Percentiles rank a stretch among this genome's conserved stretches.
These are phyloP conservation scores for Rhinichthys klamathensis DNA, from an alignment of 2,113 vertebrate genomes.

Conservation along the genomic window DNA sequence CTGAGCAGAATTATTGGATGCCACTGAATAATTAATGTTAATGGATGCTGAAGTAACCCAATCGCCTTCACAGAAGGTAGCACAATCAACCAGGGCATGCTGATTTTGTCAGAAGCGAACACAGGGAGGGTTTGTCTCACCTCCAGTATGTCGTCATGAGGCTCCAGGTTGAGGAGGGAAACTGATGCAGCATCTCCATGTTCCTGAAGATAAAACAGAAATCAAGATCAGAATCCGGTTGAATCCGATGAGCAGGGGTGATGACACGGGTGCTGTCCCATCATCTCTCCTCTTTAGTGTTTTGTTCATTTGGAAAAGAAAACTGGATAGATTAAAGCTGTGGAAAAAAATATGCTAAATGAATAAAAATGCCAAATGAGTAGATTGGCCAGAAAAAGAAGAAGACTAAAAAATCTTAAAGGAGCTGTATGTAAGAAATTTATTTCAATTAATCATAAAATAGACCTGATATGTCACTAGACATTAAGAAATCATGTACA, in stretches of 20 bases:
- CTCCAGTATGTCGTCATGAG: conserved; percentile 77
- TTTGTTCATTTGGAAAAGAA: neutral
- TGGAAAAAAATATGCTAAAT: too few species aligned
- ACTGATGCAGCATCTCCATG: conserved; percentile 78
- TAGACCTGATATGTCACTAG: too few species aligned
- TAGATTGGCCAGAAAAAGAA: too few species aligned
- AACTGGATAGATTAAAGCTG: too few species aligned
- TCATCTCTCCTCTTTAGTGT: neutral
- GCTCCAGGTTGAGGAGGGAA: conserved; percentile 79
- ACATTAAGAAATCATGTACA: too few species aligned
- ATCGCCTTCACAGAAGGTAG: neutral
- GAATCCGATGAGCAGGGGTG: neutral
- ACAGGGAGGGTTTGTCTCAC: conserved; percentile 68
- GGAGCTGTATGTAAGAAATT: too few species aligned
- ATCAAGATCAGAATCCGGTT: neutral
- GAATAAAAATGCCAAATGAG: too few species aligned
- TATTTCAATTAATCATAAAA: too few species aligned
- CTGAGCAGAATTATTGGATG: neutral
- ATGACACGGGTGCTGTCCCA: too few species aligned
- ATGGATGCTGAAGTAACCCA: neutral
- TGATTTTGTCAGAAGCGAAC: neutral
- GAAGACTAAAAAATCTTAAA: too few species aligned
- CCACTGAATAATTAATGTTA: neutral
- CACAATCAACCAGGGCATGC: neutral
- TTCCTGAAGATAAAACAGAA: conserved; percentile 72